phyloP scores from a whole-genome alignment of 2,797 vertebrate genomes.

The Natrix natrix region DNA sequence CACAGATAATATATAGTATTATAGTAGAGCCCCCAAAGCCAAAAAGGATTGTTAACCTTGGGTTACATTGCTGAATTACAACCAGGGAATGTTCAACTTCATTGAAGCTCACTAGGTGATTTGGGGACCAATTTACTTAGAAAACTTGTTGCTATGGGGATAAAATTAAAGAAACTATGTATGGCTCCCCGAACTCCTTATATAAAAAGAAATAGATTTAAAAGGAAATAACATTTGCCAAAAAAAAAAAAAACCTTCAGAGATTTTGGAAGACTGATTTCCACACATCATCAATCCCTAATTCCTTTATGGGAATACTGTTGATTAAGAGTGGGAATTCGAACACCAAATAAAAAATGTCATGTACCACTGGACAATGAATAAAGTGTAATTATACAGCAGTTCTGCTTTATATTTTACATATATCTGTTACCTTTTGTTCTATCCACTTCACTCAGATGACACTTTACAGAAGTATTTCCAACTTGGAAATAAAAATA shows the following conservation, averaged over 20 bases:
- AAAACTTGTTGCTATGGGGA: neutral
- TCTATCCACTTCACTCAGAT: slow-evolving; percentile 26
- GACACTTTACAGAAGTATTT: slow-evolving; percentile 8
- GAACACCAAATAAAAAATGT: neutral
- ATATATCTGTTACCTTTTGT: slow-evolving; percentile 21
- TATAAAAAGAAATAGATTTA: neutral
- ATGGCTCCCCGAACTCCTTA: neutral
- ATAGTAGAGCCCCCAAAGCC: neutral
- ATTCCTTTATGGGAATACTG: neutral
- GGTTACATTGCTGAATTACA: neutral
- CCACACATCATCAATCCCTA: neutral
- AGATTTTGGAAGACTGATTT: neutral
- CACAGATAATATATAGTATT: neutral
- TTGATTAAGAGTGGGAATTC: neutral
- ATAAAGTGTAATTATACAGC: neutral
- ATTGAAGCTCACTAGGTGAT: neutral
- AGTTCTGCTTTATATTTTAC: neutral
- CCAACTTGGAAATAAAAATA: neutral
- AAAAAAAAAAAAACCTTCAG: neutral
- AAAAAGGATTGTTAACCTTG: neutral
- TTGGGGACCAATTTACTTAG: neutral
- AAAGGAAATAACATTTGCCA: neutral
- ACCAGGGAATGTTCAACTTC: neutral
- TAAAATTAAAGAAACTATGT: neutral
- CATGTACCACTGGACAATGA: neutral